Base-by-base conservation (phyloP, 2,888 invertebrate genomes). In the Siphlonurus alternatus region DNA sequence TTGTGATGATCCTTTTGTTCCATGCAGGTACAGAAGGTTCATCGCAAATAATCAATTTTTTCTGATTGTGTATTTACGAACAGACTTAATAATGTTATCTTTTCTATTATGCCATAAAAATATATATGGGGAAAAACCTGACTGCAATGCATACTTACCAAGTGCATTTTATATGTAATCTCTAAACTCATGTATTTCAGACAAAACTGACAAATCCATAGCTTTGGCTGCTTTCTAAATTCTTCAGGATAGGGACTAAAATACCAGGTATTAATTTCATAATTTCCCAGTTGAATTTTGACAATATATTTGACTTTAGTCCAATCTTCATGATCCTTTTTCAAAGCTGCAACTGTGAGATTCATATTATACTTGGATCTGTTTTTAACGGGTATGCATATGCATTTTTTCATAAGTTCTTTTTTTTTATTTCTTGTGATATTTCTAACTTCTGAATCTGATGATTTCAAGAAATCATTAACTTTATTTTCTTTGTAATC, bases 231-330 rank as follows among this genome's bases (percentile, higher is more conserved):
- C 68, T 77, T 77, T 7, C 79, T 78, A 69, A 78, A 79, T 67
- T 80, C 80, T 63, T 80, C 80, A 1, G 83, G 82, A 69, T 80
- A 83, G 0, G 83, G 82, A 3, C 81, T 81, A 71, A 81, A 81
- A 71, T 83, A 83, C 83, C 83, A 83, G 0, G 82, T 78, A 68
- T 78, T 78, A 54, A 83, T 82, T 70, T 80, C 80, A 72, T 79
- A 80, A 61, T 75, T 73, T 2, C 82, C 81, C 64, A 82, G 76
- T 71, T 80, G 79, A 24, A 83, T 76, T 70, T 75, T 76, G 68
- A 82, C 69, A 59, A 70, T 70, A 51, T 69, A 69, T 59, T 70
- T 70, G 64, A 83, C 80, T 73, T 81, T 81, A 18, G 81, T 82
- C 20, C 74, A 72, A n/a, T 75, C 75, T 69, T 76, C 75, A 65